Base-by-base conservation (phyloP, 2,888 invertebrate genomes). In the Lathronympha strigana region DNA sequence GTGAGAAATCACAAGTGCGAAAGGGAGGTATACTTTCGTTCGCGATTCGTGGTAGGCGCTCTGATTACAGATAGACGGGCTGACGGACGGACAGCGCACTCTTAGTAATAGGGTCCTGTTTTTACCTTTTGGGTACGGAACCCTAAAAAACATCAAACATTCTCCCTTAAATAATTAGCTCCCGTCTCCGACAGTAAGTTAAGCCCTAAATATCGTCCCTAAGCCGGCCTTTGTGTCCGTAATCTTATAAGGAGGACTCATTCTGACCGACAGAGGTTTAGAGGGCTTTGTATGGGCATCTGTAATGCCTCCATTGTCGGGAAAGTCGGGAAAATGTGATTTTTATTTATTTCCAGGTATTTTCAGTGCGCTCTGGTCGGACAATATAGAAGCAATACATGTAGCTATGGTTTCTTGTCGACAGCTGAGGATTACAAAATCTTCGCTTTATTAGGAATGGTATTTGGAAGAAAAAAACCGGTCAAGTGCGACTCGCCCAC, bases 271-370 rank as follows among this genome's bases (percentile, higher is more conserved):
- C 76, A 75, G 78, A 78, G 72, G 76, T 80, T 81, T 77, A 76
- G 72, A 55, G 66, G 82, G 84, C 86, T 90, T 90, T 89, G 84
- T 90, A 89, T 86, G 87, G 90, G 90, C 86, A 91, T 89, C 81
- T 75, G 73, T 90, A 86, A 86, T 86, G 74, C 84, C 69, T 70
- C 70, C 72, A 81, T 82, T 83, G 83, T 76, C 71, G 70, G 66
- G 70, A 69, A 70, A 74, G 72, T 72, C 47, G 68, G 62, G 67
- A 62, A 74, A 76, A 74, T 75, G 75, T 77, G 71, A 76, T 75
- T 68, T 60, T 70, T 53, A 58, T 50, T 66, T 53, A 58, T 64
- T 61, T 60, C 36, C 36, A 51, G 33, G 23, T 49, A 38, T 36
- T 49, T 61, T 28, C 40, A 54, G 63, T 54, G 58, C 45, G 53